phyloP scores from a whole-genome alignment of 2,888 invertebrate species.

The Acanthococcus lagerstroemiae region DNA sequence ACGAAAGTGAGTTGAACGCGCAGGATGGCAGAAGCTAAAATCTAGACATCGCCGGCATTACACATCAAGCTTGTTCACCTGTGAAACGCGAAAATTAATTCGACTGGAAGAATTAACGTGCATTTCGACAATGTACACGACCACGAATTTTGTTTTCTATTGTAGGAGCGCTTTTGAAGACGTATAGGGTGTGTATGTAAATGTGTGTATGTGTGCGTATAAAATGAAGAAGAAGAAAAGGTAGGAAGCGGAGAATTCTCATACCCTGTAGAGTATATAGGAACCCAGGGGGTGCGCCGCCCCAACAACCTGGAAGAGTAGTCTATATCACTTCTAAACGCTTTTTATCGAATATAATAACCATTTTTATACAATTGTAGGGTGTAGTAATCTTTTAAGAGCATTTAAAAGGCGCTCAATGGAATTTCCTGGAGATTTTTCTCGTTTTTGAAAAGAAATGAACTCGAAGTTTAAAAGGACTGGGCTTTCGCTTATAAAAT shows the following conservation, averaged over 20 bases:
- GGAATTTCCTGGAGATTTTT: constrained; percentile 20
- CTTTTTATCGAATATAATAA: constrained; percentile 27
- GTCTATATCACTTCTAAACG: constrained; percentile 23
- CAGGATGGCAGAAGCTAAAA: not conserved
- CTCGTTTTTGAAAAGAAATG: not conserved
- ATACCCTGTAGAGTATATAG: not conserved
- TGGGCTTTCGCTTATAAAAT: not conserved
- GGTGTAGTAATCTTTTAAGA: constrained; percentile 27
- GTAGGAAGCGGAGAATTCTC: not conserved
- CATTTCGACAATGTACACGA: constrained; percentile 18
- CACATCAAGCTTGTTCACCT: constrained; percentile 14
- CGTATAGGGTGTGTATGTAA: not conserved
- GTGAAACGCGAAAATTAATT: constrained; percentile 15
- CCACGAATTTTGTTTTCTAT: constrained; percentile 27
- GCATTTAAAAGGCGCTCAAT: constrained; percentile 25
- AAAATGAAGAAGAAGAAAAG: not conserved
- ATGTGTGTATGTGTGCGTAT: not conserved
- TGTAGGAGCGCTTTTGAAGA: constrained; percentile 2
- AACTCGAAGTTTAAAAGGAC: not conserved
- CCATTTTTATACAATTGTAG: constrained; percentile 27
- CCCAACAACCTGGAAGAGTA: constrained; percentile 3
- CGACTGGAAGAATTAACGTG: constrained; percentile 19
- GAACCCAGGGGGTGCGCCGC: not conserved
- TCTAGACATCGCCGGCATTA: not conserved
- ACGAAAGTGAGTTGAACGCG: too few species aligned